phyloP scores from a whole-genome alignment of 1,140 invertebrate genomes.

The Drosophila mayri region DNA sequence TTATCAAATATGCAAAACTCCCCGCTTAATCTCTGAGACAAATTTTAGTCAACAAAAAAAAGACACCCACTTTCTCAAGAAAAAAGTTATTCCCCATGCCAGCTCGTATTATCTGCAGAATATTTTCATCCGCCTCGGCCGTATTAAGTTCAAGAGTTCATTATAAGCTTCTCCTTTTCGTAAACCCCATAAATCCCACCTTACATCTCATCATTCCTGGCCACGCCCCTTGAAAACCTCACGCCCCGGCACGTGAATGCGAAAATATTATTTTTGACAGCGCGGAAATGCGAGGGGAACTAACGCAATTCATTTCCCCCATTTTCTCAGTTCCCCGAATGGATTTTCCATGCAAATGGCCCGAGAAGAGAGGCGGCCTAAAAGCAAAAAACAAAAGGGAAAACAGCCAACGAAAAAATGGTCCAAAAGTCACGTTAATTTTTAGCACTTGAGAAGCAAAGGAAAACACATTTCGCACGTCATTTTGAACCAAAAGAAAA shows the following conservation, averaged over 20 bases:
- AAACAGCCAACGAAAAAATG: constrained; percentile 9
- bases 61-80: background rate
- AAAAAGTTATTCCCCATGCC: background rate
- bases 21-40: background rate
- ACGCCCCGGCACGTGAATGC: constrained; percentile 28
- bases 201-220: constrained; percentile 1
- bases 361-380: constrained; percentile 3
- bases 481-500: constrained; percentile 58
- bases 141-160: constrained; percentile 23
- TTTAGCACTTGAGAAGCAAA: constrained; percentile 63
- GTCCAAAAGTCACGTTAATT: constrained; percentile 66
- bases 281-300: constrained; percentile 21
- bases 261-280: constrained; percentile 24
- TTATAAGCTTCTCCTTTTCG: constrained; percentile 8
- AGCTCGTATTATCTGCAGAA: background rate
- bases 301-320: constrained; percentile 48
- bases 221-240: constrained; percentile 2
- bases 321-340: constrained; percentile 49
- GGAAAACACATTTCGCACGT: constrained; percentile 60
- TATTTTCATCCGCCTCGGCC: background rate
- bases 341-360: constrained; percentile 68
- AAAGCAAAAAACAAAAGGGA: constrained; percentile 7
- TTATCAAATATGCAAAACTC: background rate
- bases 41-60: background rate
- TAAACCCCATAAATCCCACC: constrained; percentile 25